Evolutionary conservation across 2,113 vertebrate genomes (phyloP).

Genomic region (Callospermophilus lateralis): DNA sequence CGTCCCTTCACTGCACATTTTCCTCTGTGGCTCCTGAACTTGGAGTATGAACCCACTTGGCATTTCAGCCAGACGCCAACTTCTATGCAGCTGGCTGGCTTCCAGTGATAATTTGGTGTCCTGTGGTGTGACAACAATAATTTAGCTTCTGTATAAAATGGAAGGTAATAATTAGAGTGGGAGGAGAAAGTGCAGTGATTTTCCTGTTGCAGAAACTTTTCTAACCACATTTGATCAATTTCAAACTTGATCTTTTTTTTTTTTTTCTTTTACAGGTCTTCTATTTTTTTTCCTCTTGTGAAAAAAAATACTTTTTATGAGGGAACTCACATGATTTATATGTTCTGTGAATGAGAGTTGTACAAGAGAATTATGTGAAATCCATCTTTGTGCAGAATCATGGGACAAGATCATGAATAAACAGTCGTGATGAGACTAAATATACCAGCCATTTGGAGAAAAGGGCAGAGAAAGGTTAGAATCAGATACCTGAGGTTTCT

Average conservation of each 20-base stretch:
- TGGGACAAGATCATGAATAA: background rate
- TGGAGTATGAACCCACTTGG: conserved; percentile 32
- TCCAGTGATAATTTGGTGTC: conserved; percentile 67
- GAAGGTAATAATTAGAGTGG: conserved; percentile 33
- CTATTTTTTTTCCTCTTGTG: background rate
- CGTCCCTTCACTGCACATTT: conserved; percentile 49
- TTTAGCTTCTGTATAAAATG: conserved; percentile 62
- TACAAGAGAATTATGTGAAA: background rate
- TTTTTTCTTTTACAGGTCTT: background rate
- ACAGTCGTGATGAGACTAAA: background rate
- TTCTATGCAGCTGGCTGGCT: conserved; percentile 48
- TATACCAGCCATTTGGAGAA: conserved; percentile 16
- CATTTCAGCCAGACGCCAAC: conserved; percentile 8
- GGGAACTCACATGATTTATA: background rate
- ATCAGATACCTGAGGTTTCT: background rate
- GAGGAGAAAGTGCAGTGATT: background rate
- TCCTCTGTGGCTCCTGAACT: background rate
- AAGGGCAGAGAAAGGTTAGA: background rate
- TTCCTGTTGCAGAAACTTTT: conserved; percentile 27
- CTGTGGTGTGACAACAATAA: conserved; percentile 55
- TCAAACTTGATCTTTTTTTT: background rate
- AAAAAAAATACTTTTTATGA: background rate
- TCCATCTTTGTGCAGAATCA: background rate
- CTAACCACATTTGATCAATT: background rate
- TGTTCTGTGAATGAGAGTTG: background rate